Base-by-base conservation (phyloP, 2,888 invertebrate genomes). In the Parelbella ahira region DNA sequence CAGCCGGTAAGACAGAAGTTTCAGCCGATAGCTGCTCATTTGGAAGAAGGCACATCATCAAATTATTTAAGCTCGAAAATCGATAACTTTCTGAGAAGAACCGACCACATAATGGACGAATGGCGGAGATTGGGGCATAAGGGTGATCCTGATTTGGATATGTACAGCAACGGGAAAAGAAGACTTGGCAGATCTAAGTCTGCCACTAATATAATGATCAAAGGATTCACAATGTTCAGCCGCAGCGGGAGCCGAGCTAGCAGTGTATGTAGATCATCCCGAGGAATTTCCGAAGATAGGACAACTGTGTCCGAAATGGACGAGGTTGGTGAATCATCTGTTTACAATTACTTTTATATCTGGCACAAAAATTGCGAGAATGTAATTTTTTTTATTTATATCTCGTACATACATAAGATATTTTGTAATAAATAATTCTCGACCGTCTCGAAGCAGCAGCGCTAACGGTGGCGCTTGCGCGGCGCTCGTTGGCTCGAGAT, bases 81-180 rank as follows among this genome's bases (percentile, higher is more conserved):
- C 37, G 91, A 93, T 39, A 93, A 92, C 62, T 96, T 96, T 60
- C 80, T 96, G 18, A 91, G 91, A 60, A 89, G 94, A 49, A 96
- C 96, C 1, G 96, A 96, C 75, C 96, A 96, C 72, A 92, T 96
- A 0, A 94, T 94, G 91, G 94, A 96, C 60, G 95, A 96, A 64
- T 96, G 96, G 96, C 89, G 91, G 42, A 88, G 92, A 48, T 59
- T 93, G 33, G 94, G 94, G 0, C 90, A 91, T 38, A 89, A 84
- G 52, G 89, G 90, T 50, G 89, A 89, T 42, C 69, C 79, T 13
- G 80, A 84, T 47, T 48, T 75, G 37, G 63, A 68, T 27, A 64
- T 67, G 58, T 80, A 80, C 50, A 76, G 63, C 25, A 66, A 73
- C 44, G 70, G 71, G 6, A 79, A 73, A 44, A 64, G 76, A 29